Evolutionary conservation across 2,797 vertebrate species (phyloP).

Genomic region (Graptemys geographica): DNA sequence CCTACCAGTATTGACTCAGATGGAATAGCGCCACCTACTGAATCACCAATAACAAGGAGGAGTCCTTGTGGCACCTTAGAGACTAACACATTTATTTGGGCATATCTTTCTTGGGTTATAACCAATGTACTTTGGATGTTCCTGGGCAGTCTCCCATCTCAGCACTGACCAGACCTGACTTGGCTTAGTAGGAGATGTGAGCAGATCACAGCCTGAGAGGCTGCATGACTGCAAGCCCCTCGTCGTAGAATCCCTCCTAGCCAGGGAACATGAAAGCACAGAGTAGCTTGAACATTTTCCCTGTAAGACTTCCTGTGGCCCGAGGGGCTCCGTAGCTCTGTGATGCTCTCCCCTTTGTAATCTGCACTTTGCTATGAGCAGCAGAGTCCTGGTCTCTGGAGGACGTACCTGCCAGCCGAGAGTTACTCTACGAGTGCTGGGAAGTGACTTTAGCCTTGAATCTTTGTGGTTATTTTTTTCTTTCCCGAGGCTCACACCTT

Average conservation of each 20-base stretch:
- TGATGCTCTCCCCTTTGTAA: background rate
- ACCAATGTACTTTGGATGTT: background rate
- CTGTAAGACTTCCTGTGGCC: background rate
- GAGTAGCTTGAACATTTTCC: background rate
- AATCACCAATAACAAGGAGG: background rate
- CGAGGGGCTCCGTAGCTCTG: background rate
- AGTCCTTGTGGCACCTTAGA: no score
- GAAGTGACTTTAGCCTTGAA: background rate
- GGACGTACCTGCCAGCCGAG: background rate
- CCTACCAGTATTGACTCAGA: background rate
- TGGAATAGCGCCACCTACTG: background rate
- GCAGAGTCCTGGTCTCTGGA: background rate
- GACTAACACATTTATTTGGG: no score
- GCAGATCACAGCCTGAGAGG: background rate
- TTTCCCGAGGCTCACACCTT: background rate
- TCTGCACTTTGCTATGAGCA: background rate
- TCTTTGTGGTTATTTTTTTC: background rate
- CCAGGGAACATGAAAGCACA: background rate
- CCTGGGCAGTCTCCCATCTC: no score
- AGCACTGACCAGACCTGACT: background rate
- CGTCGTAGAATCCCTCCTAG: background rate
- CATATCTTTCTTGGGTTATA: no score
- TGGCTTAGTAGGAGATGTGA: background rate
- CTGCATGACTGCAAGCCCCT: background rate
- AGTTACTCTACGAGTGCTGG: background rate